Evolutionary conservation across 2,888 invertebrate species (phyloP), one percentile per base, ranked within the genome.

Genomic region (Dolichomitus sp.): DNA sequence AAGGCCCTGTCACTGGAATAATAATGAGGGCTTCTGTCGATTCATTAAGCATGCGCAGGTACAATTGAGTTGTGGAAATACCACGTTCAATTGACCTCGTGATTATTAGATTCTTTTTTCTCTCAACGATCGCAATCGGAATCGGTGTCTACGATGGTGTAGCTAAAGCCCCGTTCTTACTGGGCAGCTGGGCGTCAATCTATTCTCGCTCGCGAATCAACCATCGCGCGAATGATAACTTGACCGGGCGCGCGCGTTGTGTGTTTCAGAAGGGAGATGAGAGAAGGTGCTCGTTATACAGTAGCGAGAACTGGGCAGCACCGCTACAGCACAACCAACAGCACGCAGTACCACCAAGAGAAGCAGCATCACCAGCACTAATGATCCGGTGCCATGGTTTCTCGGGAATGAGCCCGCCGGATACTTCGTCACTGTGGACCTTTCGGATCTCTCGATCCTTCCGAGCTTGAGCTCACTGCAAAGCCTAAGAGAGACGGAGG

Each of bases 271-370:
- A 70, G 75, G 86, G 82, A 84, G 85, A 82, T 85, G 84, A 75
- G 79, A 66, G 84, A 72, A 81, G 85, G 80, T 85, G 87, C 89
- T 91, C 89, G 90, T 91, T 91, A 91, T 89, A 91, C 89, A 81
- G 90, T 87, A 90, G 90, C 88, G 85, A 86, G 86, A 86, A 86
- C 85, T 85, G 86, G 87, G 69, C 86, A 86, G 85, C 70, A 85
- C 86, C 85, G 81, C 85, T 86, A 81, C 70, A 85, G 85, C 85
- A 88, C 37, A 37, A 23, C 84, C 80, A 83, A 81, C 72, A 83
- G 73, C 57, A 73, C 73, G 73, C 73, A 61, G 73, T 37, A 50
- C 33, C 9, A 59, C 59, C 59, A 9, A 45, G 59, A 72, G 80
- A 69, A 81, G 83, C 80, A 76, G 83, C 81, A 84, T 80, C 84